Conservation (phyloP, 2,113 vertebrate genomes). For the Leptosomus discolor region DNA sequence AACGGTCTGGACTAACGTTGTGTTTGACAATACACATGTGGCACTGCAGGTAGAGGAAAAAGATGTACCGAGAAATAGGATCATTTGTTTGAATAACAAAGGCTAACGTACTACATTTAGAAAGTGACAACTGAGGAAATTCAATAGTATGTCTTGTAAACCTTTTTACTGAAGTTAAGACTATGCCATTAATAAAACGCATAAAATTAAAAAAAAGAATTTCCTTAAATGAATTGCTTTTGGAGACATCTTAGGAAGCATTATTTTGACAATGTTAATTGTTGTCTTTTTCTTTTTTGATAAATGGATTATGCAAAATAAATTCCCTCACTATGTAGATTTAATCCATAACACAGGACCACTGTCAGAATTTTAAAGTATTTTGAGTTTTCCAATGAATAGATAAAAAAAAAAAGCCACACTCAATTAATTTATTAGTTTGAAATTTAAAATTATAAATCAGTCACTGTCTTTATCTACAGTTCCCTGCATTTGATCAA, state of each 20-base stretch:
- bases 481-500: not conserved
- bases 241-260: not conserved
- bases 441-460: conserved; percentile 20
- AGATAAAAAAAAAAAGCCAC: not conserved
- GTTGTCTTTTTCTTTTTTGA: conserved; percentile 53
- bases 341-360: conserved; percentile 25
- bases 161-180: not conserved
- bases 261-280: conserved; percentile 53
- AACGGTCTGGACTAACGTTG: too few species aligned
- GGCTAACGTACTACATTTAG: not conserved
- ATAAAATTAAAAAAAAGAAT: not conserved
- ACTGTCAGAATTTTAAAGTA: conserved; percentile 21
- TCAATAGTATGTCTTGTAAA: not conserved
- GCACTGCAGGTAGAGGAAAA: not conserved
- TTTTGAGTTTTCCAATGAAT: conserved; percentile 53
- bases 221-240: not conserved
- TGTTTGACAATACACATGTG: not conserved
- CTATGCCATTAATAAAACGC: not conserved
- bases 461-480: conserved; percentile 23
- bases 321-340: conserved; percentile 49
- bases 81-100: not conserved
- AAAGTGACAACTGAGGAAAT: conserved; percentile 4
- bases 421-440: conserved; percentile 40
- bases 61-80: not conserved
- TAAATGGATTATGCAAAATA: conserved; percentile 59